Percentiles rank a stretch among this genome's conserved stretches.
These are phyloP conservation scores for Smithornis capensis DNA, from an alignment of 2,113 vertebrate genomes.

Conservation along the genomic window DNA sequence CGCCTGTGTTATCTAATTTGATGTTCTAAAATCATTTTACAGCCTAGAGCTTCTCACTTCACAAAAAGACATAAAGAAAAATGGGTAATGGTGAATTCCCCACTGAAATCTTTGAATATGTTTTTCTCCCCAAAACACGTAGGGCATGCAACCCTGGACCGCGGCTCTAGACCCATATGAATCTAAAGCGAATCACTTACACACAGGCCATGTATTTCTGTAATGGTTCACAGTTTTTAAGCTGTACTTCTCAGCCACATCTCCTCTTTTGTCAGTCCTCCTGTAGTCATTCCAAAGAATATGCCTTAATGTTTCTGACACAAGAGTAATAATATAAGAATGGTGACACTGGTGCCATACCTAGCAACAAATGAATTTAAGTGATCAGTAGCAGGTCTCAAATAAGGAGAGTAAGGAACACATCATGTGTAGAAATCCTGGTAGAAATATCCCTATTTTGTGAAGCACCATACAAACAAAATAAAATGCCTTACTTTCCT, in stretches of 20 bases:
- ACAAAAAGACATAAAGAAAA: background rate
- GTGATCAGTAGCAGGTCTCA: background rate
- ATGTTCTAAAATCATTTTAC: background rate
- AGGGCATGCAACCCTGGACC: background rate
- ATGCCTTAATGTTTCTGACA: background rate
- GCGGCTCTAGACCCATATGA: accelerated
- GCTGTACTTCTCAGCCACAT: background rate
- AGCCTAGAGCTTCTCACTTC: background rate
- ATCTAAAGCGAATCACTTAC: background rate
- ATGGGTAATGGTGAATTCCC: background rate
- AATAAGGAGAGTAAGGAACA: background rate
- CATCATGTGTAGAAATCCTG: background rate
- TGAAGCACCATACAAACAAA: background rate
- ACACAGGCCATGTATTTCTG: background rate
- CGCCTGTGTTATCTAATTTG: background rate
- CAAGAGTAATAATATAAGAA: background rate
- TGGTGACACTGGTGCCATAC: accelerated
- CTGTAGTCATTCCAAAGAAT: background rate
- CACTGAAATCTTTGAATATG: background rate
- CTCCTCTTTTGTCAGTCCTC: background rate
- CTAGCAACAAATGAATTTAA: background rate
- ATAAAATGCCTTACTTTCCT: background rate
- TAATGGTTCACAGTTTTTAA: background rate
- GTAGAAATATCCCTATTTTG: background rate
- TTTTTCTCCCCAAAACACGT: accelerated